Percentiles rank a stretch among this genome's conserved stretches.
These are phyloP conservation scores for Marmota monax DNA, from an alignment of 2,113 vertebrate genomes.

Conservation along the genomic window DNA sequence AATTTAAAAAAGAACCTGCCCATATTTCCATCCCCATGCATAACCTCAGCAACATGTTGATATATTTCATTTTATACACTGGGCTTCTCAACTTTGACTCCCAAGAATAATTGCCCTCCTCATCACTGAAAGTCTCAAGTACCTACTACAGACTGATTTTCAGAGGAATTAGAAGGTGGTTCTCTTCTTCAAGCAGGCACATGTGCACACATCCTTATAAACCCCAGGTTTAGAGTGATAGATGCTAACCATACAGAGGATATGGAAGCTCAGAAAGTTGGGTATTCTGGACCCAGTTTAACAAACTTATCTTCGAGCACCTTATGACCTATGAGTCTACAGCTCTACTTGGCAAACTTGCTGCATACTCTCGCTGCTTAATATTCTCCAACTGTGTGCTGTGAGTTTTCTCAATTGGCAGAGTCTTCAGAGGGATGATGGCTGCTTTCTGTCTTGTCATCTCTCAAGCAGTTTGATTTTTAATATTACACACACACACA, in stretches of 20 bases:
- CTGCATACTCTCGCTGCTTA: not conserved
- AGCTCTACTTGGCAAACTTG: not conserved
- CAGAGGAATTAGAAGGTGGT: not conserved
- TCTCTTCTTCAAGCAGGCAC: not conserved
- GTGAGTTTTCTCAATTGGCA: not conserved
- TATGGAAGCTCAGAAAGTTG: not conserved
- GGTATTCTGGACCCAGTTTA: not conserved
- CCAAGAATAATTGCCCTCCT: too few species aligned
- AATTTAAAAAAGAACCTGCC: not conserved
- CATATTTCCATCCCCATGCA: not conserved
- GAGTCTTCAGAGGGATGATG: not conserved
- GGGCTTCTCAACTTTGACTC: not conserved
- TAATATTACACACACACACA: not conserved
- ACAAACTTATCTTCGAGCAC: not conserved
- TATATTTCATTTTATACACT: not conserved
- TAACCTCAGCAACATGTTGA: not conserved
- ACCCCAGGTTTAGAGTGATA: not conserved
- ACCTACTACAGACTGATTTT: not conserved
- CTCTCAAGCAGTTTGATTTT: not conserved
- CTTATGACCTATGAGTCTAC: not conserved
- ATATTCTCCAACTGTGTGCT: not conserved
- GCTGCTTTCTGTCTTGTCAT: not conserved
- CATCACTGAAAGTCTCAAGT: not conserved
- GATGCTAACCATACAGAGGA: too few species aligned
- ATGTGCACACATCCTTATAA: not conserved